A percentile compares a stretch with the other conserved stretches of the same genome.
Conservation (phyloP, 2,113 vertebrate genomes). For the Bungarus multicinctus region DNA sequence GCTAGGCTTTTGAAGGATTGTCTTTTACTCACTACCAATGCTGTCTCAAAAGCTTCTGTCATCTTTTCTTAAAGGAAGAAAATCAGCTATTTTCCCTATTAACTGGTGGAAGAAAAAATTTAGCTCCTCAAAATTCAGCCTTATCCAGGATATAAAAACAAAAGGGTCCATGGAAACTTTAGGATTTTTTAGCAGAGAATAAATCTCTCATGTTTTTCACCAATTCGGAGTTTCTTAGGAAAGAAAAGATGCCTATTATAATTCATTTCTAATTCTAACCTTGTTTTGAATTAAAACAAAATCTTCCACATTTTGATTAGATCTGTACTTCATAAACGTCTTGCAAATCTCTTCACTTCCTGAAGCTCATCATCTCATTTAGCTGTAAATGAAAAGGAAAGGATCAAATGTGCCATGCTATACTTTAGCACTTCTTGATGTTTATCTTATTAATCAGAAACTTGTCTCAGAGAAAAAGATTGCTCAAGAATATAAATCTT, state of each 20-base stretch:
- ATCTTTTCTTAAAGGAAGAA: constrained; percentile 14
- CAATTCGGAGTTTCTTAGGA: constrained; percentile 18
- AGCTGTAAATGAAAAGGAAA: constrained; percentile 2
- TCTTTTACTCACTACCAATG: constrained; percentile 1
- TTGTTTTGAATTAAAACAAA: background rate
- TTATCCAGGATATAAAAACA: constrained; percentile 23
- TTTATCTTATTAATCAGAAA: constrained; percentile 44
- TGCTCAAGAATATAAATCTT: background rate
- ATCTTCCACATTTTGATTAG: constrained; percentile 45
- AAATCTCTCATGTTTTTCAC: constrained; percentile 19
- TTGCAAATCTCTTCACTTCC: constrained; percentile 34
- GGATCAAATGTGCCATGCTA: background rate
- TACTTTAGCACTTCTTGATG: constrained; percentile 25
- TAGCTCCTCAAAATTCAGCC: constrained; percentile 41
- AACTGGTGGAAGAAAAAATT: constrained; percentile 36
- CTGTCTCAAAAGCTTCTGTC: background rate
- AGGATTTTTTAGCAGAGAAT: constrained; percentile 35
- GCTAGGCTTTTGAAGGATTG: background rate
- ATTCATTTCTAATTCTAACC: constrained; percentile 53
- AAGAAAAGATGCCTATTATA: background rate
- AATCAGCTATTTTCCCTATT: constrained; percentile 35
- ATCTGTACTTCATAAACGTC: constrained; percentile 13
- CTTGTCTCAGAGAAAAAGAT: constrained; percentile 4
- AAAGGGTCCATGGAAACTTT: background rate
- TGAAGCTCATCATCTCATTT: constrained; percentile 21